phyloP scores from a whole-genome alignment of 2,797 vertebrate genomes.

The Halcyon chelicuti region DNA sequence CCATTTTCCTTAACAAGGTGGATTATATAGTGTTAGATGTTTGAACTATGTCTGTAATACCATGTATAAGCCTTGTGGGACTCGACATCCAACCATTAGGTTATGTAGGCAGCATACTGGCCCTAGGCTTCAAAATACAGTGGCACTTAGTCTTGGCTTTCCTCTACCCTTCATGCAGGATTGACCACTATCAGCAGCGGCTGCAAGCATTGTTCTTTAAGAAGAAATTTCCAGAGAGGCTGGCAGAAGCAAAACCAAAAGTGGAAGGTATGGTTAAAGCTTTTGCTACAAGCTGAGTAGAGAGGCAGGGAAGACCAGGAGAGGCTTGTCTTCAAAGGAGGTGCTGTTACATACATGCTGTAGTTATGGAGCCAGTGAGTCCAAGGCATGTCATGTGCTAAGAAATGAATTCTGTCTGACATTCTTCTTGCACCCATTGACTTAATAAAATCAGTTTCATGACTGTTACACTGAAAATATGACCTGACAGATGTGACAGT shows the following conservation, averaged over 20 bases:
- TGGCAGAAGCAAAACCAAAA: constrained; percentile 94
- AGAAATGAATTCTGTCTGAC: not conserved
- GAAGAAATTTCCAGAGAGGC: constrained; percentile 96
- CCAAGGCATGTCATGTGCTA: not conserved
- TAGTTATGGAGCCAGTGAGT: not conserved
- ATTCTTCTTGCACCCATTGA: not conserved
- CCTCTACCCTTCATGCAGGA: constrained; percentile 78
- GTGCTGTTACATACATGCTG: not conserved
- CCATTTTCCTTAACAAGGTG: not conserved
- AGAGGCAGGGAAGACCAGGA: not conserved
- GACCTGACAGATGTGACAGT: not conserved
- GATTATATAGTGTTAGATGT: not conserved
- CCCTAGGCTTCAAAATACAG: not conserved
- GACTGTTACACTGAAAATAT: not conserved
- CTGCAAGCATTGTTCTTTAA: constrained; percentile 97
- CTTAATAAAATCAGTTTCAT: not conserved
- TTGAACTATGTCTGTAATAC: not conserved
- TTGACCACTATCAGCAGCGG: constrained; percentile 96
- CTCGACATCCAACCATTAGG: not conserved
- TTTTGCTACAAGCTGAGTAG: not conserved
- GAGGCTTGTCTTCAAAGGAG: not conserved
- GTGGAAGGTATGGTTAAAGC: constrained; percentile 87
- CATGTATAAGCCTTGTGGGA: not conserved
- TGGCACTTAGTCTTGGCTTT: not conserved
- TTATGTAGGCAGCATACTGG: not conserved